A percentile compares a stretch with the other conserved stretches of the same genome.
Evolutionary conservation across 2,888 invertebrate species (phyloP).

Genomic region (Aphidoletes aphidimyza): DNA sequence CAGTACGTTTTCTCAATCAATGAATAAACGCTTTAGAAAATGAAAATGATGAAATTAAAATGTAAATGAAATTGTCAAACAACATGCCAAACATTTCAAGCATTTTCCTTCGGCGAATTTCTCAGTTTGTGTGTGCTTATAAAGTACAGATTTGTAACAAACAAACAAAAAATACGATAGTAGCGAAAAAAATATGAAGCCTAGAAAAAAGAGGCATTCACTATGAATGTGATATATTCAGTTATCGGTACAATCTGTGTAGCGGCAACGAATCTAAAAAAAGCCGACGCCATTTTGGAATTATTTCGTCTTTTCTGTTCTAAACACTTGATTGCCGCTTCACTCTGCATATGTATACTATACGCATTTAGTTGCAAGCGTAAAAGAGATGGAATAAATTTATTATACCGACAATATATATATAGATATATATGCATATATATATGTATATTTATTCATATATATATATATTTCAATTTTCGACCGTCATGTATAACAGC

Average conservation of each 20-base stretch:
- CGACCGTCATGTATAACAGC: constrained; percentile 45
- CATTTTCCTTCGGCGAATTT: constrained; percentile 38
- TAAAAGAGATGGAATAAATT: constrained; percentile 47
- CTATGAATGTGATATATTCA: background rate
- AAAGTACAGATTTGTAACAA: too few species aligned
- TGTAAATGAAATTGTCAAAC: background rate
- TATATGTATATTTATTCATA: too few species aligned
- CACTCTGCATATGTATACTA: background rate
- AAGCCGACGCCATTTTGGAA: constrained; percentile 50
- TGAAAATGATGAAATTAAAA: background rate
- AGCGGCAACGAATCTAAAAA: background rate
- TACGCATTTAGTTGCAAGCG: background rate
- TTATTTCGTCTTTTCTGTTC: constrained; percentile 9
- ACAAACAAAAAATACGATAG: background rate
- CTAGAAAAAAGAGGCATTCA: background rate
- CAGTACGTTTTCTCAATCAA: background rate
- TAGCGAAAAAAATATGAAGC: background rate
- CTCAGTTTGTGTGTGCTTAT: background rate
- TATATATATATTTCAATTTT: constrained; percentile 32
- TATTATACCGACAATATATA: background rate
- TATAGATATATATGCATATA: too few species aligned
- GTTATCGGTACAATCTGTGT: background rate
- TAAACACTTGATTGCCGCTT: constrained; percentile 53
- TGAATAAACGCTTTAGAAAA: too few species aligned
- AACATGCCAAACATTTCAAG: constrained; percentile 35